Percentiles rank a stretch among this genome's conserved stretches.
Evolutionary conservation across 1,140 invertebrate species (phyloP).

Genomic region (Diorhabda elongata): DNA sequence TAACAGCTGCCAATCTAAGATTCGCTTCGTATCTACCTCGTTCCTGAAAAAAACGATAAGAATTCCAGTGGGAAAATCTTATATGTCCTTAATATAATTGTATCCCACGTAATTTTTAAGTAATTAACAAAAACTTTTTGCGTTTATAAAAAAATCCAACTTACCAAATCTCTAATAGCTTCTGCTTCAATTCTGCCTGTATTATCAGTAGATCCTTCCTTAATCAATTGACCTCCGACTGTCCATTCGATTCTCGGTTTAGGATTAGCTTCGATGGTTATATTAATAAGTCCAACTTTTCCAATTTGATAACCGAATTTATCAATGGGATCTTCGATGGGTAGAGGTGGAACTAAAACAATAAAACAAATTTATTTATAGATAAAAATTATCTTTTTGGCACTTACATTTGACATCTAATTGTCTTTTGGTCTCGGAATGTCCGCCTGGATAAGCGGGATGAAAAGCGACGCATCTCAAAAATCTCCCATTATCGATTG

Average conservation of each 20-base stretch:
- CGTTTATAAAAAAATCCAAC: constrained; percentile 12
- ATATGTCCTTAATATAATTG: background rate
- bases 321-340: constrained; percentile 52
- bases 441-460: constrained; percentile 51
- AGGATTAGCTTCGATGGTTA: constrained; percentile 67
- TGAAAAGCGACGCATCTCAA: constrained; percentile 64
- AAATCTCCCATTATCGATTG: constrained; percentile 61
- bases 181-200: constrained; percentile 52
- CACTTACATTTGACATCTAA: constrained; percentile 62
- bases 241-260: constrained; percentile 62
- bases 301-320: constrained; percentile 69
- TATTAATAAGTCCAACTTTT: constrained; percentile 60
- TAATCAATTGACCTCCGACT: constrained; percentile 55
- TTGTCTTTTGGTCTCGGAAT: constrained; percentile 49
- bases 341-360: constrained; percentile 58
- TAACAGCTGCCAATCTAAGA: constrained; percentile 60
- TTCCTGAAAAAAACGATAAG: constrained; percentile 48
- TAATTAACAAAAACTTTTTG: background rate
- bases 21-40: constrained; percentile 63
- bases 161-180: constrained; percentile 52
- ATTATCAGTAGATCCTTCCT: constrained; percentile 52
- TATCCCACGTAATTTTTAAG: background rate
- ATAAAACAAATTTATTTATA: background rate
- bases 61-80: background rate
- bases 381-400: background rate